Conservation (phyloP, 2,797 vertebrate genomes). For the Sebastiscus albofasciatus region DNA sequence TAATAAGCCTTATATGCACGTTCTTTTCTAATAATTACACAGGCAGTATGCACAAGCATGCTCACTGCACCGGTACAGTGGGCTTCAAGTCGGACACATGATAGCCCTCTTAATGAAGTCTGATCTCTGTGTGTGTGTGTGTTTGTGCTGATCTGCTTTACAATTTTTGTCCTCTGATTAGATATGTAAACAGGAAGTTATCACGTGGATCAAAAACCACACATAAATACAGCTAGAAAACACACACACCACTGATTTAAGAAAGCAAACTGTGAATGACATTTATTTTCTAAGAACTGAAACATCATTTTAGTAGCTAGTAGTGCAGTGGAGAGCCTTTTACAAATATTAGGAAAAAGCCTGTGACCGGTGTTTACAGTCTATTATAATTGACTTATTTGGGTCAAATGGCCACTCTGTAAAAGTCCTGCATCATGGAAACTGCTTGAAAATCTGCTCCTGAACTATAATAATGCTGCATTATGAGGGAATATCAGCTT, state of each 20-base stretch:
- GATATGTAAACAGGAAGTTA: constrained; percentile 53
- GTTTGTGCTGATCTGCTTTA: not conserved
- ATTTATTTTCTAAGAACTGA: not conserved
- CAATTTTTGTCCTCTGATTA: not conserved
- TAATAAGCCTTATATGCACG: constrained; percentile 56
- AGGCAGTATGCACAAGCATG: constrained; percentile 57
- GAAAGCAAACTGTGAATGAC: not conserved
- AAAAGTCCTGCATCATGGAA: not conserved
- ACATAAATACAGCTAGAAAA: not conserved
- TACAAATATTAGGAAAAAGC: not conserved
- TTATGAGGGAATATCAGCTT: not conserved
- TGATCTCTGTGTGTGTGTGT: not conserved
- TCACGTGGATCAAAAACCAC: constrained; percentile 23
- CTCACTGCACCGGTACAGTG: constrained; percentile 8
- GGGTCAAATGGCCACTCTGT: constrained; percentile 8
- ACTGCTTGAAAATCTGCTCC: not conserved
- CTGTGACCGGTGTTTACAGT: not conserved
- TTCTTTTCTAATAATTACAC: constrained; percentile 58
- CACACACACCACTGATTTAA: not conserved
- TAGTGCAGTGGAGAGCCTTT: not conserved
- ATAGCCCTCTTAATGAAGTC: constrained; percentile 24
- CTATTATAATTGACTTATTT: not conserved
- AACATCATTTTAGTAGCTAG: not conserved
- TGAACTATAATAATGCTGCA: constrained; percentile 3
- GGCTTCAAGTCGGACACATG: constrained; percentile 39